Evolutionary conservation across 2,113 vertebrate species (phyloP), one percentile per base, ranked within the genome.

Genomic region (Oncorhynchus kisutch): DNA sequence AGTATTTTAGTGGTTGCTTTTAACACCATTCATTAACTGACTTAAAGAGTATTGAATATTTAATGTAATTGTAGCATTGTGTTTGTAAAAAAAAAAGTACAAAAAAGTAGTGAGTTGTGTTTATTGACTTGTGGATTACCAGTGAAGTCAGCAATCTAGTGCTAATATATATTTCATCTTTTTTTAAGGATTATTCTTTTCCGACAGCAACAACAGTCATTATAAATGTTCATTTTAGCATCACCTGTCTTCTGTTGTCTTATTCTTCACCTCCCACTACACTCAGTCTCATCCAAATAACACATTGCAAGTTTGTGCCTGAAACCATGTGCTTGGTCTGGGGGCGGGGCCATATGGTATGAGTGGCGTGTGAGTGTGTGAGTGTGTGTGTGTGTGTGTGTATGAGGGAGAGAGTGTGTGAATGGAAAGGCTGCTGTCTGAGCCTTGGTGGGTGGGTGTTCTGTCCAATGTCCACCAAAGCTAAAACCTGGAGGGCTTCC

Each of bases 161-260:
- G 92, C 92, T 94, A 94, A 94, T 94, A 94, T 94, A 93, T 94
- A 93, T 94, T 89, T 93, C 92, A 91, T 93, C 90, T 88, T 93
- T 92, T 92, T 93, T 93, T 93, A 93, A 93, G 91, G 89, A 90
- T 93, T 93, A 89, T 92, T 93, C 89, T 92, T 93, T 94, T 93
- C 92, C 92, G 85, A 94, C 91, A 91, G 91, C 92, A 93, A 92
- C 91, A 93, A 92, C 91, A 93, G 94, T 94, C 93, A 94, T 94
- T 94, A 94, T 94, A 94, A 94, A 94, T 94, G 94, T 94, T 94
- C 94, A 94, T 94, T 94, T 94, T 94, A 94, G 92, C 94, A 94
- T 94, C 94, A 94, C 94, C 93, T 94, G 94, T 94, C 94, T 94
- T 94, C 94, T 91, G 94, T 94, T 94, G 94, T 94, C 93, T 94